A percentile compares a stretch with the other conserved stretches of the same genome.
Evolutionary conservation across 2,888 invertebrate species (phyloP).

Genomic region (Cinara cedri): DNA sequence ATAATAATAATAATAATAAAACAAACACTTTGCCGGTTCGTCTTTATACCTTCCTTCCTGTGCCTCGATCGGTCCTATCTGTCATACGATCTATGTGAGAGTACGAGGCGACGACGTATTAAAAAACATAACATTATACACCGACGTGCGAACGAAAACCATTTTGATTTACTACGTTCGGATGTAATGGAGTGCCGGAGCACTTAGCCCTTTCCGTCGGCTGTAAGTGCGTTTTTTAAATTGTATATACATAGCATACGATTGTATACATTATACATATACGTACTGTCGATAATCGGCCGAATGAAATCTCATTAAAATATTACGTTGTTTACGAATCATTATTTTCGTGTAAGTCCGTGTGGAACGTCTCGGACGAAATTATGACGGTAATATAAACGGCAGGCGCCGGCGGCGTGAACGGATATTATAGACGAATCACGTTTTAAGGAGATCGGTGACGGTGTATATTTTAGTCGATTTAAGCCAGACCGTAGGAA

Average conservation of each 20-base stretch:
- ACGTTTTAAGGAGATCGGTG: too few species aligned
- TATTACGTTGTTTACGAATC: background rate
- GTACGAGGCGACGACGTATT: background rate
- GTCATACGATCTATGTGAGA: background rate
- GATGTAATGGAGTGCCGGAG: background rate
- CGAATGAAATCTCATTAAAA: background rate
- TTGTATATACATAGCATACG: background rate
- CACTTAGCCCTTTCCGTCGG: background rate
- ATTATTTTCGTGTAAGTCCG: background rate
- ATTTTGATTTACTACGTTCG: constrained; percentile 27
- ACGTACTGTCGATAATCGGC: too few species aligned
- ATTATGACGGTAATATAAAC: too few species aligned
- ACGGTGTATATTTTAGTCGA: too few species aligned
- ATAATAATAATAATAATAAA: too few species aligned
- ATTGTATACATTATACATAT: too few species aligned
- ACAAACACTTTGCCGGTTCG: too few species aligned
- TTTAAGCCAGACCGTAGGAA: too few species aligned
- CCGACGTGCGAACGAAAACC: constrained; percentile 12
- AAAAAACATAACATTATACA: background rate
- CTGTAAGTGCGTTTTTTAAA: constrained; percentile 27
- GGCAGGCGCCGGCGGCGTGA: too few species aligned
- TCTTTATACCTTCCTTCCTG: too few species aligned
- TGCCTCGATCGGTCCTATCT: background rate
- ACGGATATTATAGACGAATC: too few species aligned
- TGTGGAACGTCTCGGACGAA: background rate